Evolutionary conservation across 2,113 vertebrate species (phyloP).

Genomic region (Rattus norvegicus): DNA sequence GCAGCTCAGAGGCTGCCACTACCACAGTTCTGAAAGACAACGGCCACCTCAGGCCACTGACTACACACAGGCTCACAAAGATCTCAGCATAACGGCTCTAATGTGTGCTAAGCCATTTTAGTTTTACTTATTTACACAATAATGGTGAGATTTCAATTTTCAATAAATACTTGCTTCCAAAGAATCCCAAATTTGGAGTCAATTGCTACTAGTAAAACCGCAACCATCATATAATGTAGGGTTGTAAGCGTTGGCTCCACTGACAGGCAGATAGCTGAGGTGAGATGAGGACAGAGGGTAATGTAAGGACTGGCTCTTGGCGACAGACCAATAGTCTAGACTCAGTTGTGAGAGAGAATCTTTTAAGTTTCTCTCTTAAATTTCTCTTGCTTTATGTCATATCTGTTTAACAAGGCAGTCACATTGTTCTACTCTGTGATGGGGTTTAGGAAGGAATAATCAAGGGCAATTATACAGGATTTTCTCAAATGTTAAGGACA

Average conservation of each 20-base stretch:
- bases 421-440: background rate
- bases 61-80: background rate
- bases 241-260: background rate
- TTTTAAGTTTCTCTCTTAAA: background rate
- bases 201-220: slow-evolving; percentile 34
- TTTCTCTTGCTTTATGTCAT: slow-evolving; percentile 21
- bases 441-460: slow-evolving; percentile 37
- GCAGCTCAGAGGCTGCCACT: background rate
- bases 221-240: background rate
- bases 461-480: background rate
- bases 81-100: background rate
- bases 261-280: background rate
- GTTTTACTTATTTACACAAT: slow-evolving; percentile 14
- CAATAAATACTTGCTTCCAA: slow-evolving; percentile 37
- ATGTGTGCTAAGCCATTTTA: background rate
- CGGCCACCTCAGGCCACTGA: background rate
- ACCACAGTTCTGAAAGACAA: background rate
- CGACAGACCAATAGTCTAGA: background rate
- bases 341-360: background rate
- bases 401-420: background rate
- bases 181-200: background rate
- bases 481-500: background rate
- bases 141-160: slow-evolving; percentile 34
- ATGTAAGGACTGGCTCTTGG: background rate
- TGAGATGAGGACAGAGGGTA: background rate